Base-by-base conservation (phyloP, 2,797 vertebrate genomes). In the Crocidura indochinensis region DNA sequence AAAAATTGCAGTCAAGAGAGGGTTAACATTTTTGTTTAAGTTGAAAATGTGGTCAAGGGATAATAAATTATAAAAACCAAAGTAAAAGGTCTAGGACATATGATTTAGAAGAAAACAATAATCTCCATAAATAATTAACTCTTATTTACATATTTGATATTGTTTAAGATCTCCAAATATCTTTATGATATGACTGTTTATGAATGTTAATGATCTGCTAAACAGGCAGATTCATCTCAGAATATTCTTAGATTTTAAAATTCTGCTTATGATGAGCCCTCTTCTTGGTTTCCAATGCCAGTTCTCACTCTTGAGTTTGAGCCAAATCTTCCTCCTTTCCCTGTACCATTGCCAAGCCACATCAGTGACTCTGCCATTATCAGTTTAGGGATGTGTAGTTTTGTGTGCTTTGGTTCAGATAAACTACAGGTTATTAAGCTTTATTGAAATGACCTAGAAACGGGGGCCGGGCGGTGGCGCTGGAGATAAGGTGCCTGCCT, bases 91-190 rank as follows among this genome's bases (percentile, higher is more conserved):
- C 46, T 11, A 67, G 24, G 17, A 29, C 8, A 65, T 69, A 14
- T 92, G 74, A 56, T 72, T 47, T 75, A 11, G 62, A 80, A 87
- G 62, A 87, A 83, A 92, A 29, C 9, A 24, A 87, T 73, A 75
- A 4, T 46, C 46, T 80, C 51, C 26, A 19, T 79, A 87, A 77
- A 19, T 79, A 87, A 77, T 69, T 2, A 64, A 26, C 19, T 86
- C 51, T 49, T 6, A 2, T 74, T 81, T 68, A 67, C 1, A 24
- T 20, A 84, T 53, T 51, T 76, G 10, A 67, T 29, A n/a, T 60
- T 62, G 75, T 56, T 75, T 67, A 73, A 85, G 67, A 64, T 74
- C 15, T 60, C 31, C 49, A 82, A 64, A 29, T 74, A 62, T 14
- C 27, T 29, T 44, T 38, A 38, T 38, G 38, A 38, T 38, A 38